Evolutionary conservation across 2,888 invertebrate genomes (phyloP).

Genomic region (Polymixis flavicincta): DNA sequence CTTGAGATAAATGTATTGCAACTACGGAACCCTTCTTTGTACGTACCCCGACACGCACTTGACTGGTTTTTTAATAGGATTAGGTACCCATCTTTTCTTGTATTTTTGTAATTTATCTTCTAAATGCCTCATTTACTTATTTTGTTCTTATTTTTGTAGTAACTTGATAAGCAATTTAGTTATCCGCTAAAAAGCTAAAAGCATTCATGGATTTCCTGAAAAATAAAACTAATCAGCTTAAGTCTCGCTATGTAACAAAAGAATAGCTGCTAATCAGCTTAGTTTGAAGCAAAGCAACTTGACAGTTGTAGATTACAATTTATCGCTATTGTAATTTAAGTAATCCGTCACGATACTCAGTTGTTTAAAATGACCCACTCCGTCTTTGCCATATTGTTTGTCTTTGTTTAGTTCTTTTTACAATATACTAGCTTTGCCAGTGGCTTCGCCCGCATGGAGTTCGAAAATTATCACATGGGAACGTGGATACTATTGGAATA

Average conservation of each 20-base stretch:
- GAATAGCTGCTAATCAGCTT: conserved; percentile 2
- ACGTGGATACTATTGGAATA: too few relatives aligned
- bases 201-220: not conserved
- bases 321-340: conserved; percentile 1
- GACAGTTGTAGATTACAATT: not conserved
- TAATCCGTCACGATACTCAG: not conserved
- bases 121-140: not conserved
- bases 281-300: not conserved
- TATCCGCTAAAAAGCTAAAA: not conserved
- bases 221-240: not conserved
- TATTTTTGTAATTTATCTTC: not conserved
- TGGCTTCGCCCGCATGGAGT: too few relatives aligned
- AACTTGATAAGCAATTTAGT: not conserved
- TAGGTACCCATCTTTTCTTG: not conserved
- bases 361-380: not conserved
- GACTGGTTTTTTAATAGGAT: not conserved
- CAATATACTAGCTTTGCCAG: too few relatives aligned
- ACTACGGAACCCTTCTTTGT: too few relatives aligned
- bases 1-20: too few relatives aligned
- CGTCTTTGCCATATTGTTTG: not conserved
- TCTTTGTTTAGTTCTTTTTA: too few relatives aligned
- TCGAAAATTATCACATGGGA: too few relatives aligned
- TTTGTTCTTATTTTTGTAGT: not conserved
- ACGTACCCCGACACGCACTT: too few relatives aligned
- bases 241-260: not conserved